Percentiles rank a stretch among this genome's conserved stretches.
phyloP scores from a whole-genome alignment of 2,113 vertebrate genomes.

The Notarius quadriscutis region DNA sequence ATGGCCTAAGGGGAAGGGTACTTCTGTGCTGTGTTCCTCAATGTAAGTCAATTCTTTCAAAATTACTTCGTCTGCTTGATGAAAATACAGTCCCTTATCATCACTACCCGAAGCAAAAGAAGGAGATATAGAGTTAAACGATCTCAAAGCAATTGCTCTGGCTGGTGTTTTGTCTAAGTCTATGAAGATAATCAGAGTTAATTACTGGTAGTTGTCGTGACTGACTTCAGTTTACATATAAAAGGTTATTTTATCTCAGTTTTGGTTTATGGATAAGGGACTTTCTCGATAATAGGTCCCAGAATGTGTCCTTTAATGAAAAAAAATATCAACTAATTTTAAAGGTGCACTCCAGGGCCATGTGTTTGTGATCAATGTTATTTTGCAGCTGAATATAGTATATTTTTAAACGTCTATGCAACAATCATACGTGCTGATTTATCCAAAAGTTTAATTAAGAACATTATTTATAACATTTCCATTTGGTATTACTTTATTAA shows the following conservation, averaged over 20 bases:
- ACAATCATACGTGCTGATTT: neutral
- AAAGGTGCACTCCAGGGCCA: neutral
- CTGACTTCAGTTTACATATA: neutral
- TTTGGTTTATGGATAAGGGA: neutral
- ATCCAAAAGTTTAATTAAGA: neutral
- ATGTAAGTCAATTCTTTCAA: neutral
- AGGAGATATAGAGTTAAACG: neutral
- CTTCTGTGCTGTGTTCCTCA: neutral
- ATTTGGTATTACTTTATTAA: neutral
- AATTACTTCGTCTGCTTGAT: slow-evolving; percentile 5
- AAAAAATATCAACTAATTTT: neutral
- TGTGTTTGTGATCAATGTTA: neutral
- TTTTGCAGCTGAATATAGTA: neutral
- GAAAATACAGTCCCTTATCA: neutral
- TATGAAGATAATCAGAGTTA: neutral
- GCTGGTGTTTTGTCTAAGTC: neutral
- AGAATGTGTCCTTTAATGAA: neutral
- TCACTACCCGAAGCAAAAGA: neutral
- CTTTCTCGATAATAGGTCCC: neutral
- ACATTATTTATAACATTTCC: neutral
- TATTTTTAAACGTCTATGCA: neutral
- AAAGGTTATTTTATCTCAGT: neutral
- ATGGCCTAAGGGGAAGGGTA: neutral
- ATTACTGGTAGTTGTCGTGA: neutral
- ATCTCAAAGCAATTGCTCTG: neutral